A percentile compares a stretch with the other conserved stretches of the same genome.
These are phyloP conservation scores for Scarus forsteni DNA, from an alignment of 2,797 vertebrate genomes.

Conservation along the genomic window DNA sequence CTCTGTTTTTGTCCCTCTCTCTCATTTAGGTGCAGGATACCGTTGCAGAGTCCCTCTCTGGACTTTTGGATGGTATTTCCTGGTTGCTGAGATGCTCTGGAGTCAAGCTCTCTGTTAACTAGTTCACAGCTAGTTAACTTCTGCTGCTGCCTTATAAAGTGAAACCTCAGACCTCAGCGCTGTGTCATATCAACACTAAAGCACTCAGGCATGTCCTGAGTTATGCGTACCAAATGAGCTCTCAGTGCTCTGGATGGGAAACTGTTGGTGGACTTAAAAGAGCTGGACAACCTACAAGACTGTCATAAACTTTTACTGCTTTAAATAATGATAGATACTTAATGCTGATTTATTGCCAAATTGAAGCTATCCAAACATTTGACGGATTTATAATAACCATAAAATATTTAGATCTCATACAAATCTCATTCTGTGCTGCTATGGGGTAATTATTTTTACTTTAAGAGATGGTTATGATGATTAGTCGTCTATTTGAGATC, in stretches of 20 bases:
- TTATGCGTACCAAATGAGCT: conserved; percentile 28
- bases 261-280: conserved; percentile 3
- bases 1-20: conserved; percentile 36
- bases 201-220: conserved; percentile 13
- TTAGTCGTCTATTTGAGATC: no score
- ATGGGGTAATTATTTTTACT: no score
- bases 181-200: conserved; percentile 7
- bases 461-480: no score
- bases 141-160: conserved; percentile 8
- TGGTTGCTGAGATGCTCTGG: conserved; percentile 91
- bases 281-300: conserved; percentile 8
- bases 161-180: conserved; percentile 7
- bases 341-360: no score
- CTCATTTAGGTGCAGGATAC: conserved; percentile 89
- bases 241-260: not conserved
- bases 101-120: conserved; percentile 60
- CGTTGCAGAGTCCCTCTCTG: conserved; percentile 87
- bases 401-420: no score
- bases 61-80: conserved; percentile 89
- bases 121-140: conserved; percentile 14
- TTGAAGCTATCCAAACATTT: not conserved
- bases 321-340: conserved; percentile 1
- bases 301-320: not conserved
- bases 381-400: not conserved
- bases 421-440: no score